These are phyloP conservation scores for cattle (Bos taurus) DNA, from an alignment of 2,113 vertebrate species.

Conservation along the genomic window DNA sequence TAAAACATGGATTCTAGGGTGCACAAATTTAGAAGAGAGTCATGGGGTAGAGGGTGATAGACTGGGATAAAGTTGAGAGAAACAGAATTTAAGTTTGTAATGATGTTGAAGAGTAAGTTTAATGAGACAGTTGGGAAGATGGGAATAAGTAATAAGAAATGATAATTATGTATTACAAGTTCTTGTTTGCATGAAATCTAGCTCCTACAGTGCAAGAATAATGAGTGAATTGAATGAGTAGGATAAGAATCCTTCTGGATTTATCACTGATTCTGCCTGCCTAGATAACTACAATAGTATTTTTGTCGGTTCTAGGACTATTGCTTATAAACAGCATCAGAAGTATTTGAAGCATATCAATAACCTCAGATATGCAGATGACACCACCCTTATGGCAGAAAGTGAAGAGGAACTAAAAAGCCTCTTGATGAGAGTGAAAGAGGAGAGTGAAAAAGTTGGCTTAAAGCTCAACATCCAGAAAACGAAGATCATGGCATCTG, in stretches of 20 bases:
- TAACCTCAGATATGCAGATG: too few relatives aligned
- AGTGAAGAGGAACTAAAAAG: too few relatives aligned
- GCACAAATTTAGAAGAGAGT: not conserved
- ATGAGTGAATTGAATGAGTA: not conserved
- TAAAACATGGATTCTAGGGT: not conserved
- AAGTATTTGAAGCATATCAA: not conserved
- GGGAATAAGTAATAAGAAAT: not conserved
- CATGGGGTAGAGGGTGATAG: not conserved
- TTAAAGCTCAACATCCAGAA: too few relatives aligned
- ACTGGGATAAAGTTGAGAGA: not conserved
- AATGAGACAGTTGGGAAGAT: not conserved
- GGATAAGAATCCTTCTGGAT: not conserved
- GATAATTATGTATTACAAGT: not conserved
- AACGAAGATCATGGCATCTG: too few relatives aligned
- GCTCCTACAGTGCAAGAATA: not conserved
- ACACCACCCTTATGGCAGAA: too few relatives aligned
- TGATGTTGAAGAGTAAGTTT: not conserved
- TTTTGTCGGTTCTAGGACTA: not conserved
- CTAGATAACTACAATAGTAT: not conserved
- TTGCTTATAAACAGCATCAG: not conserved
- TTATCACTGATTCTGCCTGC: not conserved
- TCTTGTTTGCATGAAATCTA: not conserved
- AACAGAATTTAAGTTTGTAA: not conserved
- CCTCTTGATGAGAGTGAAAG: too few relatives aligned
- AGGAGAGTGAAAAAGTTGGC: too few relatives aligned